These are phyloP conservation scores for Stegana nigrithorax DNA, from an alignment of 2,888 invertebrate species.

Conservation along the genomic window DNA sequence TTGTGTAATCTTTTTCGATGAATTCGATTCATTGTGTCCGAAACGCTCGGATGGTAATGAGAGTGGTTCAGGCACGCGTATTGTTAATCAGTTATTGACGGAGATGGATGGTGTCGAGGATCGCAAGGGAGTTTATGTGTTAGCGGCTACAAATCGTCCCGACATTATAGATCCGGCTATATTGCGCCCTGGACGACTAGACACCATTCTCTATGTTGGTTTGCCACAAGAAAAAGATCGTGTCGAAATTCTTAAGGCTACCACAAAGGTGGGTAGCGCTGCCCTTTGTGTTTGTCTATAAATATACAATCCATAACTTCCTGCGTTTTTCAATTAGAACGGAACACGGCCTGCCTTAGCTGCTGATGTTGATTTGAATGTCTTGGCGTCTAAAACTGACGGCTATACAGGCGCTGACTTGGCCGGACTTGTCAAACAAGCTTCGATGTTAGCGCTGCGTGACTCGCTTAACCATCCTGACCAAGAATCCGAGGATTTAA, in stretches of 20 bases:
- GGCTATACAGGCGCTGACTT: slow-evolving; percentile 96
- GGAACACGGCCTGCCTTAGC: slow-evolving; percentile 83
- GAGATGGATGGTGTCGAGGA: slow-evolving; percentile 98
- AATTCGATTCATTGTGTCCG: slow-evolving; percentile 95
- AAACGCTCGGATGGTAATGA: slow-evolving; percentile 81
- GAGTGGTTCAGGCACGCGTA: slow-evolving; percentile 81
- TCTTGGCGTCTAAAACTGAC: slow-evolving; percentile 77
- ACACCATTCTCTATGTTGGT: slow-evolving; percentile 90
- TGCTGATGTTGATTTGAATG: slow-evolving; percentile 80
- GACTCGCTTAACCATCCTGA: slow-evolving; percentile 76
- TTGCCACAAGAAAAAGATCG: slow-evolving; percentile 85
- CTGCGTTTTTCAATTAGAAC: slow-evolving; percentile 70
- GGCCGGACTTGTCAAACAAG: slow-evolving; percentile 88
- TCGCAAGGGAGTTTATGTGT: slow-evolving; percentile 90
- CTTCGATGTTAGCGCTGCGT: slow-evolving; percentile 83
- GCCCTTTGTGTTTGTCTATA: neutral
- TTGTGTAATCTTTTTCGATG: slow-evolving; percentile 99
- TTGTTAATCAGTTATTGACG: slow-evolving; percentile 96
- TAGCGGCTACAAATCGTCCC: slow-evolving; percentile 96
- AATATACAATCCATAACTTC: slow-evolving; percentile 20
- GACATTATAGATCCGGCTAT: slow-evolving; percentile 98
- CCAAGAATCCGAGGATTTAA: slow-evolving; percentile 70
- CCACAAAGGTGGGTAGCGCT: slow-evolving; percentile 88
- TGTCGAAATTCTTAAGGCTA: slow-evolving; percentile 86
- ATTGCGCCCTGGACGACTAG: slow-evolving; percentile 86